phyloP scores from a whole-genome alignment of 2,113 vertebrate genomes.

The Oenanthe oenanthe region DNA sequence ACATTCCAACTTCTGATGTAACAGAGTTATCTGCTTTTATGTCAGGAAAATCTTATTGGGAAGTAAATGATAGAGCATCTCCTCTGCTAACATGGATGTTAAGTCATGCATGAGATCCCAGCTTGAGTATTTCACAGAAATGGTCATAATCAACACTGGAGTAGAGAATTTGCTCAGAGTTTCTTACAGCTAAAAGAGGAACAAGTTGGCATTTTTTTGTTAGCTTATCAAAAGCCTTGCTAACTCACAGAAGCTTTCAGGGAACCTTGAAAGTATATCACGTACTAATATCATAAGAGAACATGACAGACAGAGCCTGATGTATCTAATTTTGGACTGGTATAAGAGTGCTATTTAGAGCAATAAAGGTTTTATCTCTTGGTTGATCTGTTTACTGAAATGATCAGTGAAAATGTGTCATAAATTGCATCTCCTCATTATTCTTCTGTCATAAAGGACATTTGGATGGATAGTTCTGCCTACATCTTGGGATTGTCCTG shows the following conservation, averaged over 20 bases:
- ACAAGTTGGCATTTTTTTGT: not conserved
- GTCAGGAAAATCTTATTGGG: not conserved
- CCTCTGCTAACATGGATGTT: not conserved
- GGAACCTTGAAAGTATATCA: constrained; percentile 25
- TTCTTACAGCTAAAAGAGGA: not conserved
- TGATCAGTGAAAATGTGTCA: not conserved
- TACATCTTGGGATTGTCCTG: not conserved
- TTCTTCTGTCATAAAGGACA: not conserved
- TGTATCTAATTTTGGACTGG: constrained; percentile 40
- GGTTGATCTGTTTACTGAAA: constrained; percentile 34
- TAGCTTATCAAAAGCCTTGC: not conserved
- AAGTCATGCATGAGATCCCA: not conserved
- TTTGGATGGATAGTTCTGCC: not conserved
- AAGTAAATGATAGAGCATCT: not conserved
- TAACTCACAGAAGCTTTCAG: constrained; percentile 20
- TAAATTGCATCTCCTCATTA: not conserved
- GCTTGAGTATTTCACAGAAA: not conserved
- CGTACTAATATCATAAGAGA: not conserved
- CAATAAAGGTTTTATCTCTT: constrained; percentile 27
- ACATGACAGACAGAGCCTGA: not conserved
- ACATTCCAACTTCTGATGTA: not conserved
- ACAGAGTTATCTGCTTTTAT: not conserved
- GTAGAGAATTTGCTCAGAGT: not conserved
- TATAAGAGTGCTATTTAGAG: constrained; percentile 6
- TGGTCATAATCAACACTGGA: not conserved